A percentile compares a stretch with the other conserved stretches of the same genome.
Conservation (phyloP, 2,888 invertebrate species). For the Phymatocera aterrima region DNA sequence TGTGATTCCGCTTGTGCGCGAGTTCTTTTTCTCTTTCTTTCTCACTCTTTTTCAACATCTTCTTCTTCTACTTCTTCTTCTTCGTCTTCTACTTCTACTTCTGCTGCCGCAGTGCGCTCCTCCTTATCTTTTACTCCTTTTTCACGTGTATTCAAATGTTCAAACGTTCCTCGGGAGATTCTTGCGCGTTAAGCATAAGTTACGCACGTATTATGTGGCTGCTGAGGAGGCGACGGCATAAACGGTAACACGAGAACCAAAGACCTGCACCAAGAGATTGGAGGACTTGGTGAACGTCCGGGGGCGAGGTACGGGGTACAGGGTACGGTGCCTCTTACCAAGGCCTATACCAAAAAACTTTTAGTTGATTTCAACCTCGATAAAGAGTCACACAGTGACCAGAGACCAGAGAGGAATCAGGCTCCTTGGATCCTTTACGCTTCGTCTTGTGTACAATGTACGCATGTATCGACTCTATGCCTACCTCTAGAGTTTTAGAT, state of each 20-base stretch:
- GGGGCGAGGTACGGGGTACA: not conserved
- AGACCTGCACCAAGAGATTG: not conserved
- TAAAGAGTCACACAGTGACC: conserved; percentile 32
- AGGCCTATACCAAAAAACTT: conserved; percentile 28
- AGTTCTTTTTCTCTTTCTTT: not conserved
- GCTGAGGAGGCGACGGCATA: conserved; percentile 57
- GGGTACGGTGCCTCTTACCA: not conserved
- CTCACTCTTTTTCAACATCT: conserved; percentile 24
- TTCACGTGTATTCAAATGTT: conserved; percentile 46
- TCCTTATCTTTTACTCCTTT: not conserved
- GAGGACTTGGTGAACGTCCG: not conserved
- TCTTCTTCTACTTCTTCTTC: conserved; percentile 34
- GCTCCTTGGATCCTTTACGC: not conserved
- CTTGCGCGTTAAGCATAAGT: conserved; percentile 60
- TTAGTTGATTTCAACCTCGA: conserved; percentile 34
- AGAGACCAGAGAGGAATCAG: not conserved
- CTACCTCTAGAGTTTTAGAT: not conserved
- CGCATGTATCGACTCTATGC: no score
- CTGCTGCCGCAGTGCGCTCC: not conserved
- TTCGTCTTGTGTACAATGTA: no score
- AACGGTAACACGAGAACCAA: conserved; percentile 66
- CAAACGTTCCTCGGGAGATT: conserved; percentile 47
- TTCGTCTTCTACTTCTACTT: not conserved
- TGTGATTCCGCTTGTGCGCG: conserved; percentile 50
- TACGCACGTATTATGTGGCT: conserved; percentile 62